Conservation (phyloP, 2,888 invertebrate genomes). For the Ophion ellenae region DNA sequence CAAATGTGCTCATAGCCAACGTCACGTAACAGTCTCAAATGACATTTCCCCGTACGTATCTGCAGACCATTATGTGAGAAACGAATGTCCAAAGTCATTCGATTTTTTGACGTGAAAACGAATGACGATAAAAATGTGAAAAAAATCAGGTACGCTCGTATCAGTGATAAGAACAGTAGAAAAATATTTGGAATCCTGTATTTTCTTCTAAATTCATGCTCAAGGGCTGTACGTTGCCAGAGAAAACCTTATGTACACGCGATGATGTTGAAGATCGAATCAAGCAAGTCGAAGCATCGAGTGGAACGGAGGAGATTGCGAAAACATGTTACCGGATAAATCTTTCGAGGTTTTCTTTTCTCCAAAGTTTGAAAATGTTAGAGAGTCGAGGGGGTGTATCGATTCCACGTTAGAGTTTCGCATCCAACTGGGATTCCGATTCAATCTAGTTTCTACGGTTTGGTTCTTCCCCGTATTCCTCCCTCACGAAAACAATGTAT, state of each 20-base stretch:
- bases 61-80: too few relatives aligned
- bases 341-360: slow-evolving; percentile 33
- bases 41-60: too few relatives aligned
- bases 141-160: background rate
- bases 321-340: slow-evolving; percentile 40
- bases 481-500: background rate
- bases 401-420: slow-evolving; percentile 6
- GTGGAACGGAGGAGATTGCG: slow-evolving; percentile 2
- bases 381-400: background rate
- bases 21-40: too few relatives aligned
- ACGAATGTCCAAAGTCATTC: too few relatives aligned
- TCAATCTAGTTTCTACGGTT: background rate
- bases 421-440: slow-evolving; percentile 26
- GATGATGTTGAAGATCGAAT: slow-evolving; percentile 2
- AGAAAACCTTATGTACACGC: background rate
- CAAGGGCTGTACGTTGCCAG: background rate
- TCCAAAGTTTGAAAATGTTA: slow-evolving; percentile 11
- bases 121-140: background rate
- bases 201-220: background rate
- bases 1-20: too few relatives aligned
- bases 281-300: slow-evolving; percentile 1
- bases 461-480: background rate
- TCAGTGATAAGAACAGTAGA: background rate
- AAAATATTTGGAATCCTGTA: background rate
- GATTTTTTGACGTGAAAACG: background rate